Conservation (phyloP, 1,140 invertebrate species). For the Hydropsyche tenuis region DNA sequence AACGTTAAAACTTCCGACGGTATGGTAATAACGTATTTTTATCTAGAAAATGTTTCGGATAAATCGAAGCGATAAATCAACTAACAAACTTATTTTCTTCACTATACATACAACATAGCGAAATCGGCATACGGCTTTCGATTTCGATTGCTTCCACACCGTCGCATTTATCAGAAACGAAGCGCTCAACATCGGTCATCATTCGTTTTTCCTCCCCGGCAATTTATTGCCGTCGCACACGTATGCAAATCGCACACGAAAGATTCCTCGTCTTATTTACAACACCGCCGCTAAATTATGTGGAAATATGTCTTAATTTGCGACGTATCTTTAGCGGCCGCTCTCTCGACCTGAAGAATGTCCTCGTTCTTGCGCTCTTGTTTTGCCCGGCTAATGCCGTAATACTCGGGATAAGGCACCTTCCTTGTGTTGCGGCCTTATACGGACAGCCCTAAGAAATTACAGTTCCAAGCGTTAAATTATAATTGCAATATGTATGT, state of each 20-base stretch:
- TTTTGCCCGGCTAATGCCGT: neutral
- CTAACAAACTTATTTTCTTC: too few relatives aligned
- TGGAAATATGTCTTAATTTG: slow-evolving; percentile 28
- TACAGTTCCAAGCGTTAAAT: neutral
- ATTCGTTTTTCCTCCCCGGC: too few relatives aligned
- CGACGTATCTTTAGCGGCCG: slow-evolving; percentile 21
- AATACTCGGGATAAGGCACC: neutral
- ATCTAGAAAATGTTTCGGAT: too few relatives aligned
- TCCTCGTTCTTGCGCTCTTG: neutral
- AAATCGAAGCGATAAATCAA: too few relatives aligned
- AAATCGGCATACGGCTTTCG: too few relatives aligned
- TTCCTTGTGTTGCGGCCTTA: neutral
- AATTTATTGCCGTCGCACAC: neutral
- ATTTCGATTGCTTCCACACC: too few relatives aligned
- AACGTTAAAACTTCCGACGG: too few relatives aligned
- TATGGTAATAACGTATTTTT: too few relatives aligned
- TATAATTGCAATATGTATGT: neutral
- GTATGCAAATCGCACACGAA: neutral
- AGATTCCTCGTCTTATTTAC: slow-evolving; percentile 1
- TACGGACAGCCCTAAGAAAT: slow-evolving; percentile 6
- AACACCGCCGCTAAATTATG: slow-evolving; percentile 9
- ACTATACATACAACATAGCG: too few relatives aligned
- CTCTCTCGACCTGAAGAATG: slow-evolving; percentile 2
- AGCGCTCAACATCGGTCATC: too few relatives aligned
- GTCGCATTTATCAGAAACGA: too few relatives aligned